Base-by-base conservation (phyloP, 2,888 invertebrate species). In the Minunthozetes semirufus region DNA sequence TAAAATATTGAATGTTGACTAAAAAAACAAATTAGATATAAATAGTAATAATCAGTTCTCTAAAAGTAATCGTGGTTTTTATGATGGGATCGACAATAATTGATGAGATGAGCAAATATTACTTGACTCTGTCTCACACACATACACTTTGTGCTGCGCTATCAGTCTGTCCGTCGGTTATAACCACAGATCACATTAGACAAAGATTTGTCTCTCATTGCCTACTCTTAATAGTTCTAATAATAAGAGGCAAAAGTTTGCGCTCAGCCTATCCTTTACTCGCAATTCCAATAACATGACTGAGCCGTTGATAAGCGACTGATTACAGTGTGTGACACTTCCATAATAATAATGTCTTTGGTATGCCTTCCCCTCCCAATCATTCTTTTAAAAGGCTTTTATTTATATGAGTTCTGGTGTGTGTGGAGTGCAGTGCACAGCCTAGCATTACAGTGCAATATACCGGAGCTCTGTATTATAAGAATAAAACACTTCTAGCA, bases 351-450 rank as follows among this genome's bases (percentile, higher is more conserved):
- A 68, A 68, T 68, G 68, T 42, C 22, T 63, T 33, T 15, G 9
- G 61, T 61, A 17, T 27, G 22, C 25, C 15, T 19, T 63, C 27
- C 19, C 68, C 68, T 68, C 68, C 68, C 68, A 68, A 68, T 68
- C 68, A 68, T 68, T 68, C 42, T 42, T 68, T 68, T 42, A 68
- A 68, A 68, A 46, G 42, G 42, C 68, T 68, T 68, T 68, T 68
- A 68, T 68, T 68, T 68, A 61, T 61, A 61, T 61, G 61, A 61
- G 61, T 15, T 15, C 61, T 27, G n/a, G 1, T 27, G n/a, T 33
- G 33, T 33, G 33, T 27, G n/a, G 1, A 17, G n/a, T 33, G 33
- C 8, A 59, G 25, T 2, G 5, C 59, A 27, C 17, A n/a, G 11
- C 61, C 13, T 1, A 61, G n/a, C 29, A 29, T n/a, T 61, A 15